A percentile compares a stretch with the other conserved stretches of the same genome.
These are phyloP conservation scores for Macrosteles quadrilineatus DNA, from an alignment of 1,140 invertebrate genomes.

Conservation along the genomic window DNA sequence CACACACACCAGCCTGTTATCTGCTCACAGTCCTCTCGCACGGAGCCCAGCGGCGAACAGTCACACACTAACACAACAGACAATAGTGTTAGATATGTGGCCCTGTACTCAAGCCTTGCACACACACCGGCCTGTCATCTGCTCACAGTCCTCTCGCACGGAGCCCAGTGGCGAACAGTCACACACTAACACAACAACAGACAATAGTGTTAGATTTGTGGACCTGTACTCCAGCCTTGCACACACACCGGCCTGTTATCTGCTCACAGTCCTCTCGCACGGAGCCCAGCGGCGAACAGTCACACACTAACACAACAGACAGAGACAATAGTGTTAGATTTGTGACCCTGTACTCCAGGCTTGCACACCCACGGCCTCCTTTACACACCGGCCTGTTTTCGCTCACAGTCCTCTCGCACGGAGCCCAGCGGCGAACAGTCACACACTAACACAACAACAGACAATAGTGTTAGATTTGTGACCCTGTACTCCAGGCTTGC, in stretches of 20 bases:
- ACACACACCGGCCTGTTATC: constrained; percentile 78
- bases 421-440: constrained; percentile 78
- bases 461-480: too few relatives aligned
- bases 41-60: constrained; percentile 76
- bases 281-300: constrained; percentile 76
- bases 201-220: constrained; percentile 83
- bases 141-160: constrained; percentile 78
- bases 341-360: constrained; percentile 69
- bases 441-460: constrained; percentile 62
- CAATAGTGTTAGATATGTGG: constrained; percentile 81
- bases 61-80: too few relatives aligned
- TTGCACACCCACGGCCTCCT: constrained; percentile 79
- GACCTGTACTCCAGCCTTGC: constrained; percentile 70
- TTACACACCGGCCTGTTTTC: constrained; percentile 78
- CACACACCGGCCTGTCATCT: constrained; percentile 78
- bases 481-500: too few relatives aligned
- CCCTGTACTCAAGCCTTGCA: constrained; percentile 74
- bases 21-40: constrained; percentile 81
- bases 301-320: too few relatives aligned
- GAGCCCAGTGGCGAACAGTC: constrained; percentile 78
- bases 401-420: constrained; percentile 78
- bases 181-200: too few relatives aligned
- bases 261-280: constrained; percentile 82
- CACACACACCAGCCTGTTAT: constrained; percentile 81
- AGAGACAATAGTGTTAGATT: constrained; percentile 82